Evolutionary conservation across 1,140 invertebrate genomes (phyloP), one percentile per base, ranked within the genome.

Genomic region (Belonocnema kinseyi): DNA sequence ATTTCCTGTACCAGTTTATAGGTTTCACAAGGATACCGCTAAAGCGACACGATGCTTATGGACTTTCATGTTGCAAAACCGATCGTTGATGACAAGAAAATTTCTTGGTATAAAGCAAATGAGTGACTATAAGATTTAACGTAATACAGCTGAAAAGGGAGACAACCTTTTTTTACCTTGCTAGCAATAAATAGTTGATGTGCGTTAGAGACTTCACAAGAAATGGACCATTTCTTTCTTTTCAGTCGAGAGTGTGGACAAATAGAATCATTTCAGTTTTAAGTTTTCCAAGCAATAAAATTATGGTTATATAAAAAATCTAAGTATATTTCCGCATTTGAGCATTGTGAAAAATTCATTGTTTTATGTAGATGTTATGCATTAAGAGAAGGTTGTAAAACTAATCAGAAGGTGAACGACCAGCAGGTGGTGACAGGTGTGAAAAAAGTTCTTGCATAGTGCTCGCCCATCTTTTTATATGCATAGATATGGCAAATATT

Each of bases 1-100:
- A 78, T 81, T 80, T 75, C 72, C 75, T 58, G 16, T 17, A 61
- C 77, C 75, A 72, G 74, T 73, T 74, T 74, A 80, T 80, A 78
- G 77, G 72, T 81, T 79, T 58, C 50, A 78, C 74, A 75, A 76
- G 84, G 83, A 81, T 84, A 82, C 82, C 82, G 83, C 83, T 76
- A 83, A 85, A 86, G 79, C 79, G 74, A 50, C 50, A 70, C 79
- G 72, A 85, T 80, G 82, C 79, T 82, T 58, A 77, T 80, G 61
- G 77, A 80, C 76, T 78, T 70, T 40, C 40, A 12, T 33, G 61
- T 74, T 72, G 73, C 76, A 71, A 74, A 77, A 77, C 33, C 56
- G 17, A 26, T 70, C 8, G 61, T 66, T 16, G 61, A 66, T 40
- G 33, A 61, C 26, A 46, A 10, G 40, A 46, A 11, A 10, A 46